Percentiles rank a stretch among this genome's conserved stretches.
These are phyloP conservation scores for Columba janthina DNA, from an alignment of 2,113 vertebrate genomes.

Conservation along the genomic window DNA sequence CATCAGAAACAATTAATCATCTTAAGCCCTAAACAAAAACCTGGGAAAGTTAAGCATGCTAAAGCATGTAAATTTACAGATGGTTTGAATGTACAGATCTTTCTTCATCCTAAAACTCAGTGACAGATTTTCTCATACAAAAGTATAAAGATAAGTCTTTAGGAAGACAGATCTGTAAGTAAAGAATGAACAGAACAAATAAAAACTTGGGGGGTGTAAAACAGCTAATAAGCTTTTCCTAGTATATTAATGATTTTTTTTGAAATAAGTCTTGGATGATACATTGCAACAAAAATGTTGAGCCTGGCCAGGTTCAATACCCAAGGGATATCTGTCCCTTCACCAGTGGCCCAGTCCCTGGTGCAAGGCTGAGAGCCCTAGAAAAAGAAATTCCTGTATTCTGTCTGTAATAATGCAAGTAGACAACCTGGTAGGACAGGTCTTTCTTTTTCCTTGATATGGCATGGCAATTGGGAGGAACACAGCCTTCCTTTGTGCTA, in stretches of 20 bases:
- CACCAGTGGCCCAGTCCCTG: neutral
- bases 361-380: neutral
- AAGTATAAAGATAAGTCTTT: neutral
- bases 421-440: neutral
- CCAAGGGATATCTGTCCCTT: neutral
- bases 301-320: neutral
- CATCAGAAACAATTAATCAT: neutral
- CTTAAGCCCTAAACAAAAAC: neutral
- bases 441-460: neutral
- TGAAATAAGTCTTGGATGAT: neutral
- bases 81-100: neutral
- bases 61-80: neutral
- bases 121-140: neutral
- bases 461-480: neutral
- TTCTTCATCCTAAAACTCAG: neutral
- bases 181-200: neutral
- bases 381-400: neutral
- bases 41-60: neutral
- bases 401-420: neutral
- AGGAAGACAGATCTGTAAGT: neutral
- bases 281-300: neutral
- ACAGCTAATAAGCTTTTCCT: neutral
- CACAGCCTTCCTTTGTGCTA: neutral
- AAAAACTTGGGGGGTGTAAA: rapidly evolving
- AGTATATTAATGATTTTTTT: neutral